Evolutionary conservation across 2,888 invertebrate species (phyloP).

Genomic region (Schizotus pectinicornis): DNA sequence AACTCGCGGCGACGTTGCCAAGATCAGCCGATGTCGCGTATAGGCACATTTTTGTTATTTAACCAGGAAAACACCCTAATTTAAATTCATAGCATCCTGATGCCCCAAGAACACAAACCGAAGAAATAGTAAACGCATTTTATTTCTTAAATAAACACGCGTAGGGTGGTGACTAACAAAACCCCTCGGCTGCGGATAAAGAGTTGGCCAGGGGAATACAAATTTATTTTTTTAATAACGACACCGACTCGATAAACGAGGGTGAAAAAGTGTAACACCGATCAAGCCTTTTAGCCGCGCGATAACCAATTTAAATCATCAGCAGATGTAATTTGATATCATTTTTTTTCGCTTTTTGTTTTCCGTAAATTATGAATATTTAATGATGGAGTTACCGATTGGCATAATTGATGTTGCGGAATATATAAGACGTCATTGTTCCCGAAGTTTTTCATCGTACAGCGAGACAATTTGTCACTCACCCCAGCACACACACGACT

Average conservation of each 20-base stretch:
- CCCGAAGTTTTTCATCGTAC: slow-evolving; percentile 3
- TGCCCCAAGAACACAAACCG: slow-evolving; percentile 1
- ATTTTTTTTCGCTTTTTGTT: not conserved
- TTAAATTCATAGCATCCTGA: slow-evolving; percentile 22
- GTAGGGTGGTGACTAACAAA: slow-evolving; percentile 23
- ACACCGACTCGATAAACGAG: not conserved
- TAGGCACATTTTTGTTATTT: not conserved
- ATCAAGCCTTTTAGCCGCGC: not conserved
- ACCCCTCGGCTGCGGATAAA: not conserved
- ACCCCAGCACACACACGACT: slow-evolving; percentile 49
- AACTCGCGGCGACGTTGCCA: too few relatives aligned
- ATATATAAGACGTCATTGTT: not conserved
- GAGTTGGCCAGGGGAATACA: not conserved
- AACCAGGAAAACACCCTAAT: slow-evolving; percentile 11
- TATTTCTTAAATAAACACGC: slow-evolving; percentile 26
- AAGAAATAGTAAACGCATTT: slow-evolving; percentile 28
- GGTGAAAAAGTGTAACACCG: too few relatives aligned
- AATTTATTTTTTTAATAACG: too few relatives aligned
- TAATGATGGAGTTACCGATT: too few relatives aligned
- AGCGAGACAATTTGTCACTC: slow-evolving; percentile 28
- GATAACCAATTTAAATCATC: not conserved
- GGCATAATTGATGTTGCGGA: too few relatives aligned
- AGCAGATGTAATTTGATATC: not conserved
- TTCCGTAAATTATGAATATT: not conserved
- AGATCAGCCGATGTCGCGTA: not conserved